Evolutionary conservation across 2,113 vertebrate genomes (phyloP).

Genomic region (mouse (Mus musculus)): GRCm39 chr7:32350001-32350500

Average conservation of each 20-base stretch:
- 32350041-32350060: background rate
- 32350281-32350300: no score
- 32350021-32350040: background rate
- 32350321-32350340: no score
- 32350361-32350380: background rate
- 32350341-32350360: background rate
- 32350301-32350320: background rate
- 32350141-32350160: background rate
- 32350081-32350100: no score
- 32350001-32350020: background rate
- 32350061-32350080: no score
- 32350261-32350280: background rate
- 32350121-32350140: background rate
- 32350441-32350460: no score
- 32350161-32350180: background rate
- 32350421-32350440: background rate
- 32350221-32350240: background rate
- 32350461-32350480: no score
- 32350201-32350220: background rate
- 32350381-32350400: background rate
- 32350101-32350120: no score
- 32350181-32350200: background rate
- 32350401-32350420: accelerated
- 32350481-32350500: no score
- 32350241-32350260: no score